phyloP scores from a whole-genome alignment of 2,113 vertebrate species.

The Myrmophylax atrothorax region DNA sequence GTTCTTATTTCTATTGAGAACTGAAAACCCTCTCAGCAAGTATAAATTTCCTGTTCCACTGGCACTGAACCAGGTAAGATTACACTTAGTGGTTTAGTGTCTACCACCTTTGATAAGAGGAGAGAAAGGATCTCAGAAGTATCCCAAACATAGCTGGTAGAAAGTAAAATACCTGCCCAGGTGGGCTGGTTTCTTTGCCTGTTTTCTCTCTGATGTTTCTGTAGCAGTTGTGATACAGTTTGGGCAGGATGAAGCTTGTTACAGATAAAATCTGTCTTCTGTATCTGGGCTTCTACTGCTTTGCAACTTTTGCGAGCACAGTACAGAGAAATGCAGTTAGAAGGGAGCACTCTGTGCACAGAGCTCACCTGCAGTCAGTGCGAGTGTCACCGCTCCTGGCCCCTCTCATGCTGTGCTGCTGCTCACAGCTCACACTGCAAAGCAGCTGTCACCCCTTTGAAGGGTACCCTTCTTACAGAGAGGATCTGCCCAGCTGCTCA shows the following conservation, averaged over 20 bases:
- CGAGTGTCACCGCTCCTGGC: background rate
- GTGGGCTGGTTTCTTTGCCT: background rate
- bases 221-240: background rate
- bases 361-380: background rate
- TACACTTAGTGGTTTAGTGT: background rate
- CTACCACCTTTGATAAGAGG: background rate
- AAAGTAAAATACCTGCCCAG: background rate
- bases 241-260: background rate
- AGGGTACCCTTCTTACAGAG: background rate
- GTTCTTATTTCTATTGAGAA: background rate
- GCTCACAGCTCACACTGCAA: background rate
- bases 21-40: background rate
- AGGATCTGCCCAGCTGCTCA: background rate
- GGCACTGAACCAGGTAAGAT: background rate
- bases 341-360: background rate
- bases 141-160: background rate
- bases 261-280: background rate
- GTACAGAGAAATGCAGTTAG: background rate
- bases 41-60: background rate
- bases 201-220: background rate
- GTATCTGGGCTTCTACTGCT: background rate
- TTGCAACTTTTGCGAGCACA: background rate
- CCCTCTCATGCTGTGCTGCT: background rate
- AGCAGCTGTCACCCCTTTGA: background rate
- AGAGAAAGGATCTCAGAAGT: background rate